Percentiles rank a stretch among this genome's conserved stretches.
phyloP scores from a whole-genome alignment of 2,113 vertebrate species.

The Corydoras sp. region DNA sequence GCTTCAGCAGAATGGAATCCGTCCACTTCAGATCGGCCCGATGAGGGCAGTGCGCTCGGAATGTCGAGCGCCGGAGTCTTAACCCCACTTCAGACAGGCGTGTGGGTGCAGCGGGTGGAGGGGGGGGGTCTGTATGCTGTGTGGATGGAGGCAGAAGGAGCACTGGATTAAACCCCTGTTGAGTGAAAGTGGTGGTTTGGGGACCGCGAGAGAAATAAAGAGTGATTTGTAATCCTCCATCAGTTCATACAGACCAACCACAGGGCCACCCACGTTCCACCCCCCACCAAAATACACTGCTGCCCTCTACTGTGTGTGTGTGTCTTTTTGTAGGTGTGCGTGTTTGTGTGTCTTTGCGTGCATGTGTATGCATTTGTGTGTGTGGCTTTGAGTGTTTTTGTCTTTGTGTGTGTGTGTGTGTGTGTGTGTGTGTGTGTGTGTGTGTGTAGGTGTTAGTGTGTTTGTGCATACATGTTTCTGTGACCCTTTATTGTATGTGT shows the following conservation, averaged over 20 bases:
- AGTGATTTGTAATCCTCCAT: constrained; percentile 25
- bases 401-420: too few relatives aligned
- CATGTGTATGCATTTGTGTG: too few relatives aligned
- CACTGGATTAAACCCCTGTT: constrained; percentile 25
- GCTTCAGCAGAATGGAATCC: not conserved
- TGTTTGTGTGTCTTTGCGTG: too few relatives aligned
- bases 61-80: constrained; percentile 15
- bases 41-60: constrained; percentile 10
- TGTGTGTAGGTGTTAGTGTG: too few relatives aligned
- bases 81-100: constrained; percentile 33
- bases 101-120: constrained; percentile 13
- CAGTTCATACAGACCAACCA: not conserved
- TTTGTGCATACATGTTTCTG: too few relatives aligned
- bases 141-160: constrained; percentile 14
- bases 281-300: not conserved
- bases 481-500: too few relatives aligned
- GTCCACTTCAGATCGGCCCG: not conserved
- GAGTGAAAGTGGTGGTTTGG: constrained; percentile 4
- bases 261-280: not conserved
- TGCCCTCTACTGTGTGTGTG: too few relatives aligned
- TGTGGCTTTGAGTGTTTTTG: too few relatives aligned
- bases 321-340: too few relatives aligned
- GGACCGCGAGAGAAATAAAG: constrained; percentile 14
- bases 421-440: too few relatives aligned
- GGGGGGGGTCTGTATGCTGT: not conserved